Base-by-base conservation (phyloP, 2,113 vertebrate genomes). In the Pomatostomus ruficeps region DNA sequence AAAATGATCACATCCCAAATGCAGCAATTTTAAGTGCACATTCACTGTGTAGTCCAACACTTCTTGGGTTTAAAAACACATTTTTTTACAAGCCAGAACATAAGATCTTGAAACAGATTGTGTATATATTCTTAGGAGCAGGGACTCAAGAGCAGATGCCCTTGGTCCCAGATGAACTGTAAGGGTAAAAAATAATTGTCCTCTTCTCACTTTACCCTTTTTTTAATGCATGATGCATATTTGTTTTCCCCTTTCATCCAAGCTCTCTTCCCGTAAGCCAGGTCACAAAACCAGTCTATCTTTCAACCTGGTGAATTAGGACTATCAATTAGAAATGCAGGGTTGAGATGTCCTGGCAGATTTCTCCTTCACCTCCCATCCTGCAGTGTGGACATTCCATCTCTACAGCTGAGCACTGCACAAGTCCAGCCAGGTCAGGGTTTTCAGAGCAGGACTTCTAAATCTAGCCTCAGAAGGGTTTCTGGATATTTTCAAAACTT, bases 11-110 rank as follows among this genome's bases (percentile, higher is more conserved):
- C 67, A 88, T 86, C 75, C 54, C 59, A 63, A 93, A 86, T 67
- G 72, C 76, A 92, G 88, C 62, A 83, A 94, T 80, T 90, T 96
- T 94, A 95, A 97, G 95, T 95, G 96, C 94, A 90, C 72, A 70
- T 94, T 86, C 76, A 80, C 40, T 74, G 67, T 31, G 38, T 76
- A 92, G 72, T 96, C 92, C 96, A 97, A 88, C 75, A 79, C 75
- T 90, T 93, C 62, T 79, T 88, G 71, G 49, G 72, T 88, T 94
- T 88, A 88, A 95, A 96, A 94, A 0, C 54, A 80, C 75, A 33
- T 85, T 94, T 91, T 83, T 74, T 93, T 90, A 70, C 63, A 83
- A 93, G 38, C 42, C 63, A 96, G 88, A 90, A 62, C 42, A 62
- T 38, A 66, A 58, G 46, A 67, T 90, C 59, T 93, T 83, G 70